phyloP scores from a whole-genome alignment of 2,888 invertebrate species.

The Limnephilus rhombicus region DNA sequence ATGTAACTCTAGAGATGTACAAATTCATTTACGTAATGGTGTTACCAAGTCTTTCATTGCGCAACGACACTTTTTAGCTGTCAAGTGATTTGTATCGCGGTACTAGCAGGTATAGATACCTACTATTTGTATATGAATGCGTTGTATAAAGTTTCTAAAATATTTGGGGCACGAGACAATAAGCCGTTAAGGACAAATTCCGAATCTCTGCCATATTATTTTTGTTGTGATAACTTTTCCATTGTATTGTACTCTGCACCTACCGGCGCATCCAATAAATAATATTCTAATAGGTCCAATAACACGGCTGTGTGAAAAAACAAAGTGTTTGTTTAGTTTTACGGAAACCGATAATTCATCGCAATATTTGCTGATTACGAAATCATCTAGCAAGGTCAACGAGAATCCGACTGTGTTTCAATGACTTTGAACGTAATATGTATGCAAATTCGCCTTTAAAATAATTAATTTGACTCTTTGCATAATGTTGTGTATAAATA shows the following conservation, averaged over 20 bases:
- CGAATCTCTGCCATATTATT: background rate
- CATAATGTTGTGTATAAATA: background rate
- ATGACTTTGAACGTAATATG: slow-evolving; percentile 5
- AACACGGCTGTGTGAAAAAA: background rate
- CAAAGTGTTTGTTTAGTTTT: background rate
- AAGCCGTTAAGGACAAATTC: slow-evolving; percentile 1
- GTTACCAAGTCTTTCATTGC: background rate
- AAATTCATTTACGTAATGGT: background rate
- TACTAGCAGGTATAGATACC: background rate
- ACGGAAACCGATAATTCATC: background rate
- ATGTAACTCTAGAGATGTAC: slow-evolving; percentile 1
- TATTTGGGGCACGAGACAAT: background rate
- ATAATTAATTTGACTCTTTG: background rate
- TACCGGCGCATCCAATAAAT: background rate
- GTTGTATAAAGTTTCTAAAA: background rate
- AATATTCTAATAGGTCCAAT: background rate
- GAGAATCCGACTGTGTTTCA: background rate
- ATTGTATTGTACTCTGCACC: background rate
- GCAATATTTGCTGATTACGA: background rate
- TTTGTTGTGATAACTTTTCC: background rate
- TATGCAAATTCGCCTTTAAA: slow-evolving; percentile 9
- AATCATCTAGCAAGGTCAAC: slow-evolving; percentile 13
- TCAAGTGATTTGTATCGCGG: slow-evolving; percentile 2
- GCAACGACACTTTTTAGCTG: background rate
- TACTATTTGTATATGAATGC: background rate